A percentile compares a stretch with the other conserved stretches of the same genome.
Conservation (phyloP, 2,888 invertebrate species). For the Drosophila quinaria region DNA sequence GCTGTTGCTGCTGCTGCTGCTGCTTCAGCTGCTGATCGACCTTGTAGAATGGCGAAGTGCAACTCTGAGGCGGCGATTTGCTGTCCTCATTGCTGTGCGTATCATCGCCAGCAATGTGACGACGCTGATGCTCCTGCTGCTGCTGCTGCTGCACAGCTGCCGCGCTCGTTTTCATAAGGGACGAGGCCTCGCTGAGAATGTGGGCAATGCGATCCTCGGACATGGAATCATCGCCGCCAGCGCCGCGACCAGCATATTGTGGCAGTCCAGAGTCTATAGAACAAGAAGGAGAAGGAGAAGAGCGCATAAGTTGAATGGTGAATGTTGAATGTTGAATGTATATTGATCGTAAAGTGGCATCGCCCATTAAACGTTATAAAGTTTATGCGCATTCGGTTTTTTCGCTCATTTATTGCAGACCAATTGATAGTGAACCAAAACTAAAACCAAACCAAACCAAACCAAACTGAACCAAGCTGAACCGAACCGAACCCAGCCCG, state of each 20-base stretch:
- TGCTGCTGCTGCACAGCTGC: constrained; percentile 87
- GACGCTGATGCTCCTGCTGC: constrained; percentile 87
- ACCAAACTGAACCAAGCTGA: neutral
- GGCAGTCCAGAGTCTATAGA: constrained; percentile 91
- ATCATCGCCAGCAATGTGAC: constrained; percentile 86
- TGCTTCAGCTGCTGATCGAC: constrained; percentile 85
- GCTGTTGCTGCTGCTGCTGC: constrained; percentile 84
- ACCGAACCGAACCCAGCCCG: neutral
- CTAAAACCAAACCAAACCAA: constrained; percentile 2
- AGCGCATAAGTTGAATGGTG: neutral
- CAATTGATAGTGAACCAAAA: constrained; percentile 50
- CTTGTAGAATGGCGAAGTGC: constrained; percentile 93
- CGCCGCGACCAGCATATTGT: constrained; percentile 92
- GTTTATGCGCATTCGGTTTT: constrained; percentile 58
- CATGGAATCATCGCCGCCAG: constrained; percentile 91
- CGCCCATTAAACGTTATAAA: constrained; percentile 83
- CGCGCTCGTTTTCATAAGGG: constrained; percentile 90
- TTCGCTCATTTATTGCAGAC: constrained; percentile 62
- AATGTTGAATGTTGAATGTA: constrained; percentile 4
- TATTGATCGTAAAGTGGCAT: constrained; percentile 75
- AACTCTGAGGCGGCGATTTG: constrained; percentile 92
- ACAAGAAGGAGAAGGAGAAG: neutral
- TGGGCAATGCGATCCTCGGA: constrained; percentile 97
- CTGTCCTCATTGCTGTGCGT: constrained; percentile 93
- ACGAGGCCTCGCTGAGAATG: constrained; percentile 96